phyloP scores from a whole-genome alignment of 2,113 vertebrate species.

The Crotalus horridus region DNA sequence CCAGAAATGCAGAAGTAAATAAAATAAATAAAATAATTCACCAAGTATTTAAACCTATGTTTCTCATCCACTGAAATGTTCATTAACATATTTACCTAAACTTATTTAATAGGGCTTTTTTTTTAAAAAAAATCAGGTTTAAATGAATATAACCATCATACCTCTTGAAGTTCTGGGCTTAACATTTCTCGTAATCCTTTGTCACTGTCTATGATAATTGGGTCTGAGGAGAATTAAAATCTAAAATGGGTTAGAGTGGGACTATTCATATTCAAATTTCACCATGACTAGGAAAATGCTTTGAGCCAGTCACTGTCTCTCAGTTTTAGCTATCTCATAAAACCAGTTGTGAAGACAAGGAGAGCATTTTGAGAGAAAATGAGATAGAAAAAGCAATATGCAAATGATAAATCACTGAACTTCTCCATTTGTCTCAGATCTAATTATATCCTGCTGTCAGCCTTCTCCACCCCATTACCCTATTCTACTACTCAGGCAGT shows the following conservation, averaged over 20 bases:
- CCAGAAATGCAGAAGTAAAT: background rate
- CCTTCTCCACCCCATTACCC: background rate
- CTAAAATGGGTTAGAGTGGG: background rate
- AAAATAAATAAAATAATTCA: background rate
- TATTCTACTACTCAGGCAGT: background rate
- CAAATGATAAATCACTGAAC: background rate
- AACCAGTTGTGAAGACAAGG: background rate
- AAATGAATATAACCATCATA: background rate
- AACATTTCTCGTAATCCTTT: background rate
- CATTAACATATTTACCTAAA: background rate
- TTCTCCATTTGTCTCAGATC: background rate
- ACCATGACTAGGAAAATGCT: background rate
- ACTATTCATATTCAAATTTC: background rate
- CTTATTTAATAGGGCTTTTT: background rate
- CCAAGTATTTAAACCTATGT: background rate
- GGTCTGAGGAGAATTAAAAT: background rate
- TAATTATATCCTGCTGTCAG: background rate
- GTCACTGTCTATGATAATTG: background rate
- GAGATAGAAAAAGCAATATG: background rate
- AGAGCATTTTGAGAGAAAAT: background rate
- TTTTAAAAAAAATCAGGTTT: background rate
- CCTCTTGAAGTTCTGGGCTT: background rate
- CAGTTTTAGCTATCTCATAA: background rate
- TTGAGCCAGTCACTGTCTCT: background rate
- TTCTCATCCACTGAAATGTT: background rate